Base-by-base conservation (phyloP, 2,888 invertebrate species). In the Sinohyriopsis cumingii region DNA sequence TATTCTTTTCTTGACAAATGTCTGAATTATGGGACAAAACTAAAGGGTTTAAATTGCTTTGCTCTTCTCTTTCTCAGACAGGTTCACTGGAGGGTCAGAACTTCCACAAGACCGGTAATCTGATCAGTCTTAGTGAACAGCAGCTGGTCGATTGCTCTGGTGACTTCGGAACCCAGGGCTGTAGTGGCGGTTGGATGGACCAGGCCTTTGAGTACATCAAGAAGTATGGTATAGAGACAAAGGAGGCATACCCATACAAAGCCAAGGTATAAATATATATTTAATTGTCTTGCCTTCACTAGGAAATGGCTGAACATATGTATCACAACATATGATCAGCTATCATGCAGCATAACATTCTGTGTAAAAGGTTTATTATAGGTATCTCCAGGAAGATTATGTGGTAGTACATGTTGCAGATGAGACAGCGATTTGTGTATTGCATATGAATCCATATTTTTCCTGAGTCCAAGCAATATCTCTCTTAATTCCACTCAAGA, bases 11-110 rank as follows among this genome's bases (percentile, higher is more conserved):
- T 3, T 45, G 45, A 45, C 45, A 45, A 15, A 45, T 45, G 45
- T 15, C 45, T 45, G 15, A 15, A 45, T 45, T 12, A 45, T 45
- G 45, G 12, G 45, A 45, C 15, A 45, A 45, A 45, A n/a, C n/a
- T 7, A 45, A 45, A 45, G 15, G 45, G 45, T 45, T 12, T 12
- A 45, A 45, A 15, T 45, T 12, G 15, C 45, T 45, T 45, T 45
- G 2, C 45, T 54, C 1, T 45, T n/a, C n/a, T 63, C 54, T 53
- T 22, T 68, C 61, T 19, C 78, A 96, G 94, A 97, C 97, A 67
- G 98, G 89, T 22, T 82, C 90, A 6, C 71, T 90, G 65, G 90
- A 90, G 78, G 90, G 90, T 12, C 89, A 89, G 77, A 85, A 88
- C 73, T 84, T 78, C 75, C 76, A 79, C 33, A 82, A 92, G 71